Evolutionary conservation across 2,797 vertebrate species (phyloP), one percentile per base, ranked within the genome.

Genomic region (Okamejei kenojei): DNA sequence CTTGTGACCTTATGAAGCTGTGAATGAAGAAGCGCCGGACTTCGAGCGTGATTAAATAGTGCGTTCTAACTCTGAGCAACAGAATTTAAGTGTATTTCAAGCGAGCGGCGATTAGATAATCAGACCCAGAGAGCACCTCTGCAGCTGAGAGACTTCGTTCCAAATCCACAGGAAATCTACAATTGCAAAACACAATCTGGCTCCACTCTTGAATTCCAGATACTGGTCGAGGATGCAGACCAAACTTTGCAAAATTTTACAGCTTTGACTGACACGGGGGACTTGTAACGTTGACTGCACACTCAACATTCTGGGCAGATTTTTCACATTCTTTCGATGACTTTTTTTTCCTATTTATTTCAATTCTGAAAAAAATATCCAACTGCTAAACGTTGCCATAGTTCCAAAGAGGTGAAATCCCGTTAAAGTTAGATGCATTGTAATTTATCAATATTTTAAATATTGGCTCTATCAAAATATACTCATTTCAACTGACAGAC

Each of bases 271-370:
- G 38, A 92, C 68, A 76, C 90, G n/a, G 21, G 90, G 90, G 71
- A 92, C 90, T 38, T 90, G 88, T 71, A 71, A 58, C 90, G 29
- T 76, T 54, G 68, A 76, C 68, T 92, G 15, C 19, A 11, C 71
- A 91, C 8, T 92, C 68, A 74, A 76, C 29, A 71, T 45, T 76
- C 71, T 92, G 90, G 90, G 71, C 7, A 92, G 45, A 54, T 92
- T 92, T 76, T 74, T 92, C 90, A 74, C 90, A 92, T 92, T 92
- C 90, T n/a, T 92, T 92, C 63, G 26, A 35, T 1, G 8, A 76
- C 71, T 21, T 92, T 29, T 29, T 73, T 45, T 74, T 76, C 8
- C 90, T 1, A 13, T 54, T 74, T 74, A 10, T 32, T 35, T 17
- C 2, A 58, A 92, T 38, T 74, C 45, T 76, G 9, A 29, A 54